A percentile compares a stretch with the other conserved stretches of the same genome.
Conservation (phyloP, 2,113 vertebrate species). For the Hydrolagus affinis region DNA sequence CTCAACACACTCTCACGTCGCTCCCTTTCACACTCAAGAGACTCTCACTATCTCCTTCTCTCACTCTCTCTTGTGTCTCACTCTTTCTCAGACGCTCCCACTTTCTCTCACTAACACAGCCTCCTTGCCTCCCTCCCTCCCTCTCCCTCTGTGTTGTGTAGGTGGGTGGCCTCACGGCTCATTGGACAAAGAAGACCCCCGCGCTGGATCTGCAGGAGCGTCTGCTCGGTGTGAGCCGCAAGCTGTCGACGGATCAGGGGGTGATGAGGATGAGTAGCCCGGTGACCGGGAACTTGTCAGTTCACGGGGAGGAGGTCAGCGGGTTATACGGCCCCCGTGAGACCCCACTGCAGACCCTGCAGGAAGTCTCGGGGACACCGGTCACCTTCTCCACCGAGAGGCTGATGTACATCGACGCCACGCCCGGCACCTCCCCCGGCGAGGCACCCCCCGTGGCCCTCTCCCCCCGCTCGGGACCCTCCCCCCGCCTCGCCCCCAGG, state of each 20-base stretch:
- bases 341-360: conserved; percentile 14
- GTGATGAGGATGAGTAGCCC: conserved; percentile 33
- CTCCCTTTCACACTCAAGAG: neutral
- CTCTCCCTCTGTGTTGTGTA: conserved; percentile 46
- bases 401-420: conserved; percentile 72
- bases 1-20: neutral
- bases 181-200: conserved; percentile 79
- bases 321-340: conserved; percentile 33
- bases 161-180: conserved; percentile 81
- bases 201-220: conserved; percentile 70
- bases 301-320: conserved; percentile 42
- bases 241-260: conserved; percentile 58
- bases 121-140: neutral
- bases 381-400: conserved; percentile 76
- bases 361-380: conserved; percentile 25
- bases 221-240: conserved; percentile 59
- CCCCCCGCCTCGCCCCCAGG: conserved; percentile 37
- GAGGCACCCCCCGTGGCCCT: conserved; percentile 48
- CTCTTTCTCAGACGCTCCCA: neutral
- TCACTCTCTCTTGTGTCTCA: neutral
- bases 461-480: conserved; percentile 39
- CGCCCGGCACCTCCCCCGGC: conserved; percentile 58
- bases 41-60: neutral
- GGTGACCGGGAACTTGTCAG: neutral
- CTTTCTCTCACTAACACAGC: neutral